Evolutionary conservation across 2,113 vertebrate species (phyloP), one percentile per base, ranked within the genome.

Genomic region (Ranitomeya imitator): DNA sequence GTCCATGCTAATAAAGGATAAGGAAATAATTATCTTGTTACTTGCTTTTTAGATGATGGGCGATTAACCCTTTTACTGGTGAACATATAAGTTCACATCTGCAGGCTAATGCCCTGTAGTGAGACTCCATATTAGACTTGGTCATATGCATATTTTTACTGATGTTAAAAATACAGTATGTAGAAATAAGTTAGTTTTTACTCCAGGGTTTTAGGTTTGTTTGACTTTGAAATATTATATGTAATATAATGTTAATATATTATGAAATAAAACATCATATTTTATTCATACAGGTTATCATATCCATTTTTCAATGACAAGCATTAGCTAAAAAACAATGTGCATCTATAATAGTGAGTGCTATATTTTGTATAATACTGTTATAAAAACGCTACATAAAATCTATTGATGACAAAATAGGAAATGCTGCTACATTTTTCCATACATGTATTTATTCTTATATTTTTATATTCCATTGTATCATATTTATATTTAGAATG

Each of bases 281-380:
- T 95, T 96, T 96, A 96, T 96, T 96, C 94, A 96, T 95, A 92
- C 91, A 92, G 90, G 93, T 93, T 92, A 93, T 95, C 93, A 94
- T 94, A 95, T 95, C 95, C 95, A 95, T 96, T 96, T 96, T 95
- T 96, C 95, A 96, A 94, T 92, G 93, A 91, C 93, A 93, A 92
- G 92, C 91, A 91, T 90, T 84, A 60, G 92, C 92, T 95, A 93
- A 93, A 92, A 92, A 92, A 94, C 93, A 90, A 91, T 93, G 95
- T 94, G 95, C 94, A 95, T 96, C 93, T 95, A 95, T 93, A 93
- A 94, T 76, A 93, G 95, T 95, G 94, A 94, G 93, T 45, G 0
- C 92, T 93, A 79, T 90, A 21, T 19, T 77, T 21, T 77, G 59
- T 65, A 26, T 65, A 83, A 67, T 31, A 21, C 8, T 16, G 26